Evolutionary conservation across 2,888 invertebrate species (phyloP).

Genomic region (Himalopsyche tibetana): DNA sequence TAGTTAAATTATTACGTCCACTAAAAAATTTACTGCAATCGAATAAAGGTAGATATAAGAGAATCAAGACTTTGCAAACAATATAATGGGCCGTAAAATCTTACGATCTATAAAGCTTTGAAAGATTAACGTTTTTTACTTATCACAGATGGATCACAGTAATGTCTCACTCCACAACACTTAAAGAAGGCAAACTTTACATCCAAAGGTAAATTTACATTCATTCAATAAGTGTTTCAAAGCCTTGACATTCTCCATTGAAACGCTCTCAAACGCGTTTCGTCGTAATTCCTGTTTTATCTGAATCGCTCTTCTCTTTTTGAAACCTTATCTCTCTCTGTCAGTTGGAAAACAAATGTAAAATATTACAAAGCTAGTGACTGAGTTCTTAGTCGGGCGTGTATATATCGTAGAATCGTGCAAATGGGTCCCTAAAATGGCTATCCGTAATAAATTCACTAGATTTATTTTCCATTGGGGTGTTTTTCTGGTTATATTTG

Average conservation of each 20-base stretch:
- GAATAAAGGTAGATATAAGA: neutral
- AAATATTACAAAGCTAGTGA: constrained; percentile 12
- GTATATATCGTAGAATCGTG: neutral
- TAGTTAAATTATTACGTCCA: no score
- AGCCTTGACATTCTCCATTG: neutral
- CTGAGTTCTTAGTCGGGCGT: neutral
- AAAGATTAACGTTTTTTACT: neutral
- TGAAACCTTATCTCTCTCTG: neutral
- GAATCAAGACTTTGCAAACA: neutral
- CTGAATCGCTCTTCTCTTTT: neutral
- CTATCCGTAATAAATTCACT: constrained; percentile 22
- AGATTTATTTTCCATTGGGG: constrained; percentile 11
- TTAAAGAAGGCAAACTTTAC: neutral
- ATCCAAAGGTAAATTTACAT: constrained; percentile 14
- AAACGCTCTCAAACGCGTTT: neutral
- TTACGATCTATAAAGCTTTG: neutral
- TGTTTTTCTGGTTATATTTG: constrained; percentile 20
- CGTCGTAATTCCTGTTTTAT: neutral
- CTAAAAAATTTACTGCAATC: no score
- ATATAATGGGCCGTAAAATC: neutral
- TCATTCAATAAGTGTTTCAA: neutral
- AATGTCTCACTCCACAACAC: neutral
- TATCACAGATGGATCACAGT: neutral
- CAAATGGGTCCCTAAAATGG: neutral
- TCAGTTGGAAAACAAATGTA: constrained; percentile 2